Evolutionary conservation across 2,888 invertebrate species (phyloP).

Genomic region (Xylocampa areola): DNA sequence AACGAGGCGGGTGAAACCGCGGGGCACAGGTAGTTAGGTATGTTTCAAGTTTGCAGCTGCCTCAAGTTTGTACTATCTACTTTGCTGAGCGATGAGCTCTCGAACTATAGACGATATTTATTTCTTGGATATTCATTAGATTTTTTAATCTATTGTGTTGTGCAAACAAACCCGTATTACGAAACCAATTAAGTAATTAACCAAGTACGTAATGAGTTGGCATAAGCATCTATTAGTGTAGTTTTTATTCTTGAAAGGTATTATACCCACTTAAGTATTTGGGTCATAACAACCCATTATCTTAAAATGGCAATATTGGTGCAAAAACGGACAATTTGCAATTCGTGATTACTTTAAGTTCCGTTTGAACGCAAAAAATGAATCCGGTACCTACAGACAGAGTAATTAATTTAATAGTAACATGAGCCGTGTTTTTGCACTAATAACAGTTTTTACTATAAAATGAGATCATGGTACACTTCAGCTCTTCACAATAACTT

Average conservation of each 20-base stretch:
- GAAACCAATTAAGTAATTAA: too few relatives aligned
- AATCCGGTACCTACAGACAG: constrained; percentile 77
- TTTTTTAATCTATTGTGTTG: too few relatives aligned
- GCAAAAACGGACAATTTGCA: constrained; percentile 47
- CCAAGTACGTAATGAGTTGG: too few relatives aligned
- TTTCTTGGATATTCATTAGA: too few relatives aligned
- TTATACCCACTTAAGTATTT: constrained; percentile 25
- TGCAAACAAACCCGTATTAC: too few relatives aligned
- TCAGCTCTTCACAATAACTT: constrained; percentile 61
- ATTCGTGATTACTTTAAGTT: constrained; percentile 59
- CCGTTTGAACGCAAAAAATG: constrained; percentile 69
- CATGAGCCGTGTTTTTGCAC: constrained; percentile 72
- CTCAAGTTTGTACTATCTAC: too few relatives aligned
- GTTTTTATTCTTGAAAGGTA: not conserved
- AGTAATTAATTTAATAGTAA: constrained; percentile 67
- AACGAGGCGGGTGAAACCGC: too few relatives aligned
- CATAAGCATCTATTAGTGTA: too few relatives aligned
- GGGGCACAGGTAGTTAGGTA: too few relatives aligned
- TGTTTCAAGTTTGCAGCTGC: too few relatives aligned
- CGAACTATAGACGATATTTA: too few relatives aligned
- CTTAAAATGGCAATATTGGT: constrained; percentile 32
- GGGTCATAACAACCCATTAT: constrained; percentile 37
- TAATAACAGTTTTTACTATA: constrained; percentile 75
- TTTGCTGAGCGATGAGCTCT: too few relatives aligned
- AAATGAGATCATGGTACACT: constrained; percentile 77